A percentile compares a stretch with the other conserved stretches of the same genome.
These are phyloP conservation scores for Melinaea marsaeus DNA, from an alignment of 2,888 invertebrate genomes.

Conservation along the genomic window DNA sequence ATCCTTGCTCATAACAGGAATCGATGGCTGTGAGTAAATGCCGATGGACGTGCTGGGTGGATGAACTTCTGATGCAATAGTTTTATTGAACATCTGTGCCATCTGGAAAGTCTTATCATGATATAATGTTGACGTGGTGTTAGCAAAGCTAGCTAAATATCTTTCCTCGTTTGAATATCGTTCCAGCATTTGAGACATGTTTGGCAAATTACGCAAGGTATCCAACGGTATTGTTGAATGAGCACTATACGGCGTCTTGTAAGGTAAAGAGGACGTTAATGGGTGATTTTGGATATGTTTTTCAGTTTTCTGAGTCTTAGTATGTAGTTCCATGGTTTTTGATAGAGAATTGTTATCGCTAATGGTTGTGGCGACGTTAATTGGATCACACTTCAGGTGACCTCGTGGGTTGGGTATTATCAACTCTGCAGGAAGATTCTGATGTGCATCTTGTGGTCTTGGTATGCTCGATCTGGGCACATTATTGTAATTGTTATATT, in stretches of 20 bases:
- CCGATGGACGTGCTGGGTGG: constrained; percentile 51
- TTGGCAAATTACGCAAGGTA: constrained; percentile 74
- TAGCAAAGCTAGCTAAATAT: constrained; percentile 71
- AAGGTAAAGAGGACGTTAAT: constrained; percentile 58
- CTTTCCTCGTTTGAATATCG: constrained; percentile 77
- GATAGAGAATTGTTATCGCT: constrained; percentile 46
- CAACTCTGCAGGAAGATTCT: constrained; percentile 58
- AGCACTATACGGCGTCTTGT: constrained; percentile 62
- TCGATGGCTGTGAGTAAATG: constrained; percentile 60
- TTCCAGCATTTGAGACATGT: constrained; percentile 79
- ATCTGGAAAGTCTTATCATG: constrained; percentile 79
- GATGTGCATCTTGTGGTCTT: constrained; percentile 58
- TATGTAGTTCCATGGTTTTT: constrained; percentile 53
- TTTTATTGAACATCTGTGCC: constrained; percentile 79
- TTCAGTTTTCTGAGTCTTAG: constrained; percentile 61
- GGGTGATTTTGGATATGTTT: constrained; percentile 62
- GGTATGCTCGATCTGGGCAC: constrained; percentile 51
- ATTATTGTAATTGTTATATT: constrained; percentile 58
- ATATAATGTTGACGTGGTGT: constrained; percentile 65
- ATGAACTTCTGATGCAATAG: constrained; percentile 59
- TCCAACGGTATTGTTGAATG: constrained; percentile 70
- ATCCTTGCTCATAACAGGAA: constrained; percentile 56
- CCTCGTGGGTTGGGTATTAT: constrained; percentile 68
- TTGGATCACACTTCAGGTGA: constrained; percentile 54
- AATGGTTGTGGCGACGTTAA: constrained; percentile 41